Evolutionary conservation across 1,140 invertebrate species (phyloP).

Genomic region (Aphelinus atriplicis): DNA sequence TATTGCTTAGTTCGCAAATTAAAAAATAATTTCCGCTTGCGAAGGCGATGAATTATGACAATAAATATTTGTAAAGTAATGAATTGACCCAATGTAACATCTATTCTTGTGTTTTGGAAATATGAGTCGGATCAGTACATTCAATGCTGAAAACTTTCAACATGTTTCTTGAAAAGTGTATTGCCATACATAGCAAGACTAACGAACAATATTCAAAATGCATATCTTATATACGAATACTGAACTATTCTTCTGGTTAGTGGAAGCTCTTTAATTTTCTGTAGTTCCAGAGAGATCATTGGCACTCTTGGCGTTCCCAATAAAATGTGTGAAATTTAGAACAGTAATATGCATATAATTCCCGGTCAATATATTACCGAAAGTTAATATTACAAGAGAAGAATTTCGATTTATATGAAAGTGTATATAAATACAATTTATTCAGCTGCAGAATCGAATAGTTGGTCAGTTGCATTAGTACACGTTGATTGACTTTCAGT

Average conservation of each 20-base stretch:
- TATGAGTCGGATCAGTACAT: too few relatives aligned
- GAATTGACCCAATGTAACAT: background rate
- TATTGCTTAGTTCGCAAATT: constrained; percentile 31
- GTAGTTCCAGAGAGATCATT: background rate
- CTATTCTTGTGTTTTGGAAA: too few relatives aligned
- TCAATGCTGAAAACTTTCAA: too few relatives aligned
- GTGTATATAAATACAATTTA: too few relatives aligned
- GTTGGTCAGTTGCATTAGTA: too few relatives aligned
- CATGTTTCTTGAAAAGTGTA: too few relatives aligned
- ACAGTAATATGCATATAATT: background rate
- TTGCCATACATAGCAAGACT: too few relatives aligned
- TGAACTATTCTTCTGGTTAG: background rate
- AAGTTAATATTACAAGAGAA: too few relatives aligned
- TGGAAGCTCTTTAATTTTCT: too few relatives aligned
- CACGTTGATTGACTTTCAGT: constrained; percentile 27
- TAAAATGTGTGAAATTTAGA: background rate
- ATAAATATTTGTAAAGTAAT: constrained; percentile 32
- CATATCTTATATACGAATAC: constrained; percentile 4
- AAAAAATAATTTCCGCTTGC: constrained; percentile 32
- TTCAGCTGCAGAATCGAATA: too few relatives aligned
- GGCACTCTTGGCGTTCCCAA: constrained; percentile 11
- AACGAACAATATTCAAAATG: background rate
- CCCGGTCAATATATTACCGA: too few relatives aligned
- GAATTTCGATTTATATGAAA: too few relatives aligned
- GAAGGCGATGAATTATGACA: constrained; percentile 32